Evolutionary conservation across 2,113 vertebrate genomes (phyloP).

Genomic region (Podarcis cretensis): DNA sequence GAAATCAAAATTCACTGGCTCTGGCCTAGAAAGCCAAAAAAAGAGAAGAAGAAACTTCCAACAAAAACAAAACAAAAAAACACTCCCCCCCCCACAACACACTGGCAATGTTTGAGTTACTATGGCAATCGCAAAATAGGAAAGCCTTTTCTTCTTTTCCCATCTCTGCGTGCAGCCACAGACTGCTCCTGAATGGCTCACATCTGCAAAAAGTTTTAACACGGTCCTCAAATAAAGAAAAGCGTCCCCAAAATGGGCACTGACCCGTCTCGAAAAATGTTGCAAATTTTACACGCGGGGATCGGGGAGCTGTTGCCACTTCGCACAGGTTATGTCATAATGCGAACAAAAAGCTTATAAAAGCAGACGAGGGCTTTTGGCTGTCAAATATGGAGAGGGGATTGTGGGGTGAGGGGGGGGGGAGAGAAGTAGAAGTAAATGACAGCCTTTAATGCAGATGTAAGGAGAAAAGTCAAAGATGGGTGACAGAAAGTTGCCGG

Average conservation of each 20-base stretch:
- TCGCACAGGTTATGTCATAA: conserved; percentile 91
- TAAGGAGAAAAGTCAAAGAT: conserved; percentile 86
- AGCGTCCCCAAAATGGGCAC: conserved; percentile 92
- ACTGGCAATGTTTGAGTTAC: conserved; percentile 94
- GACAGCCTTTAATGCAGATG: conserved; percentile 86
- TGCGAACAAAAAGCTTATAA: conserved; percentile 84
- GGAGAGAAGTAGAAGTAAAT: conserved; percentile 77
- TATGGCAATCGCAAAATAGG: conserved; percentile 93
- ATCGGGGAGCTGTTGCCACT: conserved; percentile 84
- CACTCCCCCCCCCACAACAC: conserved; percentile 56
- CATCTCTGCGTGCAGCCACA: conserved; percentile 94
- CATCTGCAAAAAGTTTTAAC: conserved; percentile 98
- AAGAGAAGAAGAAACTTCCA: background rate
- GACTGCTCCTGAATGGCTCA: conserved; percentile 94
- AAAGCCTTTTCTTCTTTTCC: conserved; percentile 89
- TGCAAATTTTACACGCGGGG: conserved; percentile 92
- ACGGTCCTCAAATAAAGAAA: conserved; percentile 90
- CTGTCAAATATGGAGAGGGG: conserved; percentile 81
- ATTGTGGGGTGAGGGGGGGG: conserved; percentile 47
- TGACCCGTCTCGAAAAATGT: conserved; percentile 98
- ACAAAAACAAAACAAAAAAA: conserved; percentile 21
- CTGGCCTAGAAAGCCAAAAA: conserved; percentile 70
- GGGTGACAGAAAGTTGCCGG: conserved; percentile 87
- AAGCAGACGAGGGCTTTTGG: conserved; percentile 80
- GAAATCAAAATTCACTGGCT: conserved; percentile 79